Conservation (phyloP, 2,888 invertebrate genomes). For the Rapana venosa region DNA sequence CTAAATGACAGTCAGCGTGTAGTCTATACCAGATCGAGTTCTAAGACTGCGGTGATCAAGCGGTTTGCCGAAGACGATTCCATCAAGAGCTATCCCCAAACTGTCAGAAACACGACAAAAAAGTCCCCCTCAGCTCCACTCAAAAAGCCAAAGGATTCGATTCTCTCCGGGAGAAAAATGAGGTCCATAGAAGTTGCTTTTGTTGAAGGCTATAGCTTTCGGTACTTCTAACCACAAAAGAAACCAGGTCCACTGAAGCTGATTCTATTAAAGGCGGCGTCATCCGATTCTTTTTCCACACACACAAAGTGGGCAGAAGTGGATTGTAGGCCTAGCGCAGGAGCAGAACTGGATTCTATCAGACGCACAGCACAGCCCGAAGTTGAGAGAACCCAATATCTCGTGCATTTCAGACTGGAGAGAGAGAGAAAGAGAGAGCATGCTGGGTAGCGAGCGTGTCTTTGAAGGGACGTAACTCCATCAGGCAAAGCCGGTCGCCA, state of each 20-base stretch:
- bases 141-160: too few relatives aligned
- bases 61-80: background rate
- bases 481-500: background rate
- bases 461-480: slow-evolving; percentile 34
- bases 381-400: background rate
- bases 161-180: background rate
- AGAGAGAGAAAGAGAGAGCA: background rate
- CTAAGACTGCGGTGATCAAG: background rate
- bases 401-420: background rate
- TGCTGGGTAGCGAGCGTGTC: background rate
- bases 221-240: too few relatives aligned
- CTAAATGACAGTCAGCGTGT: too few relatives aligned
- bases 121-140: too few relatives aligned
- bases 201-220: background rate
- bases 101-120: too few relatives aligned
- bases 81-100: too few relatives aligned
- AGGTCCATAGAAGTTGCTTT: background rate
- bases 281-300: too few relatives aligned
- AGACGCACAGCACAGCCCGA: background rate
- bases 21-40: too few relatives aligned
- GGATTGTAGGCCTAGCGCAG: background rate
- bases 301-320: background rate
- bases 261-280: too few relatives aligned
- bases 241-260: too few relatives aligned
- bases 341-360: background rate